These are phyloP conservation scores for Pogonognathellus flavescens DNA, from an alignment of 1,140 invertebrate genomes.

Conservation along the genomic window DNA sequence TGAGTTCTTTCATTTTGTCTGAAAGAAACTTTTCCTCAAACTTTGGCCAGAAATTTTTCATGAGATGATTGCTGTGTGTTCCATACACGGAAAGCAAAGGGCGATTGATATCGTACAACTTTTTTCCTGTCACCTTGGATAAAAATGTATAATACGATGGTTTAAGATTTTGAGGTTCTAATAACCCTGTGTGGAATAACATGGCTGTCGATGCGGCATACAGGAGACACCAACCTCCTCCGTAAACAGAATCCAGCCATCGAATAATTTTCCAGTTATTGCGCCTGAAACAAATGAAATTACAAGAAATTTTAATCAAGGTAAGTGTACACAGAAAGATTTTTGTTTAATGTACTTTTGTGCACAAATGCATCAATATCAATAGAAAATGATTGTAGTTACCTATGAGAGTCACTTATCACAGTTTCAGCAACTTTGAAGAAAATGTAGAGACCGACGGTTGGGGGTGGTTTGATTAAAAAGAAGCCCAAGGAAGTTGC, in stretches of 20 bases:
- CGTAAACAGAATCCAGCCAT: slow-evolving; percentile 64
- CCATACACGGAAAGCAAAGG: slow-evolving; percentile 62
- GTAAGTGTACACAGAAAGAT: too few relatives aligned
- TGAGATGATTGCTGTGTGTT: slow-evolving; percentile 57
- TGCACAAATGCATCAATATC: background rate
- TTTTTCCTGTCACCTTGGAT: slow-evolving; percentile 80
- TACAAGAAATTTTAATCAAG: background rate
- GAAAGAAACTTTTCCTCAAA: slow-evolving; percentile 58
- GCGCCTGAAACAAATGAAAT: slow-evolving; percentile 40
- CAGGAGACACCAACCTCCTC: slow-evolving; percentile 72
- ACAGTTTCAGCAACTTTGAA: slow-evolving; percentile 65
- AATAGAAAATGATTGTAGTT: background rate
- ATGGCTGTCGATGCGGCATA: slow-evolving; percentile 84
- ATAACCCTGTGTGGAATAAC: slow-evolving; percentile 83
- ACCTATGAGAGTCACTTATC: slow-evolving; percentile 64
- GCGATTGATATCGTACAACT: slow-evolving; percentile 65
- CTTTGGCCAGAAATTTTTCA: slow-evolving; percentile 64
- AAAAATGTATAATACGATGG: slow-evolving; percentile 89
- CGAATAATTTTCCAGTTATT: slow-evolving; percentile 64
- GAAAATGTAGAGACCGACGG: slow-evolving; percentile 64
- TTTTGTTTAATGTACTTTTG: too few relatives aligned
- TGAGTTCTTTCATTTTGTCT: slow-evolving; percentile 60
- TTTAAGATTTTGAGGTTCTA: slow-evolving; percentile 84
- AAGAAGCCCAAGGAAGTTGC: slow-evolving; percentile 62
- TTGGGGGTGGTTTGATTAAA: slow-evolving; percentile 62